Conservation (phyloP, 2,888 invertebrate species). For the Diachrysia chrysitis region DNA sequence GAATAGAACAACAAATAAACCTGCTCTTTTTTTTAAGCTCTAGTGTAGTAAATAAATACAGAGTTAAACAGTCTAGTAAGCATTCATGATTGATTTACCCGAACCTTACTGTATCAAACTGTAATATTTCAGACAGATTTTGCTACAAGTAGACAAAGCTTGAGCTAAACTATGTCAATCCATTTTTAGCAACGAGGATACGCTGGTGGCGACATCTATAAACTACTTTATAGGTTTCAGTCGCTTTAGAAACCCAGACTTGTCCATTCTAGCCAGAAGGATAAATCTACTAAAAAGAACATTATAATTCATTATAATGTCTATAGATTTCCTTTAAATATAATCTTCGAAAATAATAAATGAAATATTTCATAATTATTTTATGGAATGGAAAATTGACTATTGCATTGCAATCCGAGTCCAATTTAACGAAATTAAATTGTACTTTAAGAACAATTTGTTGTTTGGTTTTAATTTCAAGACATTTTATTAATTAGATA, state of each 20-base stretch:
- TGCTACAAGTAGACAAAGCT: not conserved
- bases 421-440: conserved; percentile 35
- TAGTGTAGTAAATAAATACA: no score
- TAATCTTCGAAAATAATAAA: not conserved
- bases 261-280: not conserved
- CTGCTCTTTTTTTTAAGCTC: no score
- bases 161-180: not conserved
- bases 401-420: conserved; percentile 14
- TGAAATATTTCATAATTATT: conserved; percentile 6
- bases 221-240: not conserved
- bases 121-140: not conserved
- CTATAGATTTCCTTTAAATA: not conserved
- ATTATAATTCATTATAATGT: conserved; percentile 6
- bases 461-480: conserved; percentile 29
- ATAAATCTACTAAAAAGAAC: conserved; percentile 6
- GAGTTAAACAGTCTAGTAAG: not conserved
- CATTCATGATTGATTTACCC: not conserved
- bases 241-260: not conserved
- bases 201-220: not conserved
- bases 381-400: conserved; percentile 19
- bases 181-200: not conserved
- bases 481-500: conserved; percentile 59
- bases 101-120: not conserved
- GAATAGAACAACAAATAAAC: no score
- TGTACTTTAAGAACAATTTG: conserved; percentile 45